These are phyloP conservation scores for Reticulitermes speratus DNA, from an alignment of 1,140 invertebrate genomes.

Conservation along the genomic window DNA sequence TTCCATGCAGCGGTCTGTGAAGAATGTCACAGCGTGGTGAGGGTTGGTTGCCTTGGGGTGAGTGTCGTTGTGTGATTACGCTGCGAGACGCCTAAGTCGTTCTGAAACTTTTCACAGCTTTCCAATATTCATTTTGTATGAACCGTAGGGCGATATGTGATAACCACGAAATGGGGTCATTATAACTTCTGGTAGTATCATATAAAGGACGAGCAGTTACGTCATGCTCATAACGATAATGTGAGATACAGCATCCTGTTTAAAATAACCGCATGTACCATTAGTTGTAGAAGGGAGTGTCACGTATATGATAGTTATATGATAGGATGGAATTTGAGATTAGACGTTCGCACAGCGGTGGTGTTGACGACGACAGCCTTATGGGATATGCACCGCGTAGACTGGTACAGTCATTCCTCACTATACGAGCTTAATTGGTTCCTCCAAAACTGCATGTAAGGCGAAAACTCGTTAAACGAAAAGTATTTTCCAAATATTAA, in stretches of 20 bases:
- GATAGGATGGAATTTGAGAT: not conserved
- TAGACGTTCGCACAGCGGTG: too few species aligned
- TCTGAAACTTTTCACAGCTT: not conserved
- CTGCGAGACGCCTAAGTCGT: not conserved
- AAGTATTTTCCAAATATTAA: too few species aligned
- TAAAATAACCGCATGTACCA: not conserved
- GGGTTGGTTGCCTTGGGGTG: too few species aligned
- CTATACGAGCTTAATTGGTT: too few species aligned
- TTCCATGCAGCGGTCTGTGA: too few species aligned
- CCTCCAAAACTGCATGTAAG: too few species aligned
- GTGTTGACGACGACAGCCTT: too few species aligned
- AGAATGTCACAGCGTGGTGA: too few species aligned
- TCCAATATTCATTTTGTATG: not conserved
- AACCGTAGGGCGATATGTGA: not conserved
- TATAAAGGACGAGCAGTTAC: not conserved
- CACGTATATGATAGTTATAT: not conserved
- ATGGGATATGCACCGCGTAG: too few species aligned
- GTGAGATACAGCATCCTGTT: not conserved
- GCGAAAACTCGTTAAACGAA: too few species aligned
- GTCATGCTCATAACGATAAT: not conserved
- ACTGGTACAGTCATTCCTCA: too few species aligned
- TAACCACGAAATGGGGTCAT: not conserved
- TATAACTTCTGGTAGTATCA: not conserved
- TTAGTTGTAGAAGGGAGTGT: not conserved
- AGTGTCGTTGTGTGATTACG: not conserved